phyloP scores from a whole-genome alignment of 2,888 invertebrate species.

The Anticlea derivata region DNA sequence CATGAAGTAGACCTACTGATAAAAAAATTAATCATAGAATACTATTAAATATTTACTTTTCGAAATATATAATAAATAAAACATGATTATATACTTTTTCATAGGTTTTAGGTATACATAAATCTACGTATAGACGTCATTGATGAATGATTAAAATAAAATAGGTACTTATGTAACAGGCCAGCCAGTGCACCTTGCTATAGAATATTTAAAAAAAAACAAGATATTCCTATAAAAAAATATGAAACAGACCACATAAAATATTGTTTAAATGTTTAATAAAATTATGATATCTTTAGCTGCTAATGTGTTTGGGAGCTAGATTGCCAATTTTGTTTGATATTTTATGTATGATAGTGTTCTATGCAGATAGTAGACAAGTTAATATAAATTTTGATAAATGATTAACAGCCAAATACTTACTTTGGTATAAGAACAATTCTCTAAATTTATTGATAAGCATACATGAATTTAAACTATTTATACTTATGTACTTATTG shows the following conservation, averaged over 20 bases:
- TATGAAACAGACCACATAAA: too few species aligned
- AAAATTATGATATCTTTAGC: too few species aligned
- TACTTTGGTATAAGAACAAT: conserved; percentile 57
- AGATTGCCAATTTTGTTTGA: background rate
- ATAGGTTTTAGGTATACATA: background rate
- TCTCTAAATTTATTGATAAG: conserved; percentile 45
- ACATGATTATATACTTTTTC: too few species aligned
- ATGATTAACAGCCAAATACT: conserved; percentile 58
- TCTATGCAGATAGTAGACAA: conserved; percentile 21
- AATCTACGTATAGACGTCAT: too few species aligned
- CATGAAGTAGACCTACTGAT: conserved; percentile 10
- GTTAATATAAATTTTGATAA: conserved; percentile 49
- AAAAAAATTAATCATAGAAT: too few species aligned
- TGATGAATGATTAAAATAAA: too few species aligned
- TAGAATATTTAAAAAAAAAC: too few species aligned
- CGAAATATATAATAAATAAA: background rate
- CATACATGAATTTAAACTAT: conserved; percentile 46
- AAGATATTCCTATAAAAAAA: too few species aligned
- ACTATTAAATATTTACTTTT: background rate
- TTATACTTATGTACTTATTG: conserved; percentile 37
- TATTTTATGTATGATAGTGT: background rate
- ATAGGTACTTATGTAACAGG: too few species aligned
- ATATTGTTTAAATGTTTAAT: too few species aligned
- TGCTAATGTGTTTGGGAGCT: too few species aligned
- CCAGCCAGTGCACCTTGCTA: too few species aligned